Base-by-base conservation (phyloP, 2,113 vertebrate species). In the Mus spicilegus region DNA sequence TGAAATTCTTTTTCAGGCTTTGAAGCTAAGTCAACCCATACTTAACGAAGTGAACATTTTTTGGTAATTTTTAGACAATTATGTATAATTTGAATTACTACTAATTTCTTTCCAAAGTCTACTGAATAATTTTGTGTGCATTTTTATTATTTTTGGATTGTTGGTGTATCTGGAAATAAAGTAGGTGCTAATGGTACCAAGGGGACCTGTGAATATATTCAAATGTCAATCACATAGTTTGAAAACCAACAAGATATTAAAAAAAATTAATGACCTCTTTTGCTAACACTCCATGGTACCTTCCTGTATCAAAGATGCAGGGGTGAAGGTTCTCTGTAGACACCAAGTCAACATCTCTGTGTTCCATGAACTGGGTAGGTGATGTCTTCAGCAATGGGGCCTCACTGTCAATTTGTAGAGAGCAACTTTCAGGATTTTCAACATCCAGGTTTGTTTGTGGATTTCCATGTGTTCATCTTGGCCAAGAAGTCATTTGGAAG, bases 71-170 rank as follows among this genome's bases (percentile, higher is more conserved):
- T 90, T 42, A 11, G 2, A 65, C 36, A 90, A 78, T 95, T 96
- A 96, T 97, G 89, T 97, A 3, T 86, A 91, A 92, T 95, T 95
- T 72, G 46, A 58, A 95, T 93, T 95, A 84, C 87, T 90, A 77
- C 6, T 56, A 54, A 93, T 94, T 42, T 17, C 89, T 96, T 95
- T 81, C 80, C 39, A 95, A 94, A 80, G 42, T 51, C n/a, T 46
- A 91, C 82, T 90, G 12, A 67, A 76, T 81, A 93, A 88, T 90
- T 65, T 11, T 19, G 4, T 19, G 94, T 93, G 17, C 28, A 12
- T 30, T 73, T 49, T 87, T 77, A 28, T 89, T 77, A 5, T 36
- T 0, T 91, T 46, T 93, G 39, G 91, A 61, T 65, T 54, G 69
- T 90, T 90, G 56, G 0, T 49, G 1, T 82, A 92, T 89, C n/a